Base-by-base conservation (phyloP, 2,113 vertebrate species). In the Mirza zaza region DNA sequence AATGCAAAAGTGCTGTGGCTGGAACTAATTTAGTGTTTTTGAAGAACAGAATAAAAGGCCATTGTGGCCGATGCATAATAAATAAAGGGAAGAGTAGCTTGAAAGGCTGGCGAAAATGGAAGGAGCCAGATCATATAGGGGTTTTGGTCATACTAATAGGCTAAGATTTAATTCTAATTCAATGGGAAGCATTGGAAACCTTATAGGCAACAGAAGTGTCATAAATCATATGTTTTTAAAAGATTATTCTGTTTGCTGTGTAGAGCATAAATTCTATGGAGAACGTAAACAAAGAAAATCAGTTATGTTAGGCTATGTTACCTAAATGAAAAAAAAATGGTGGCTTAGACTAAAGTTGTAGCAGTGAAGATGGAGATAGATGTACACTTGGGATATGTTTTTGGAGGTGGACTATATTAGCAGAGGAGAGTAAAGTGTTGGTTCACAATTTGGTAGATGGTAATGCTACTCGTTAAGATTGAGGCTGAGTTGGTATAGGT, bases 21-120 rank as follows among this genome's bases (percentile, higher is more conserved):
- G 85, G 92, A 90, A 67, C 32, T 81, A 67, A 73, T 80, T 87
- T 77, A 63, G 39, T 93, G 15, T 80, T 45, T 91, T 87, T 88
- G 65, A 71, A 75, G 55, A 77, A 52, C 5, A 61, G 15, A 11
- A 48, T 29, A 61, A 77, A 77, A 81, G 45, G 39, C 71, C 55
- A 9, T 6, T 84, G 39, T 90, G 65, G 83, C 87, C 29, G 27
- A 70, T 71, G 25, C 52, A 55, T 77, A 59, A 59, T 71, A 52
- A 65, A 34, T 84, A 91, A 67, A 95, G 42, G 63, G 63, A 50
- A 81, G 59, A 84, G 20, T 48, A n/a, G 70, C 45, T 75, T 59
- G 18, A 52, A 71, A 79, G 17, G 5, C 34, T 50, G 61, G 65
- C 57, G 45, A 91, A 42, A 57, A 70, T 57, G 50, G 7, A 59